Evolutionary conservation across 1,140 invertebrate genomes (phyloP).

Genomic region (Drosophila prosaltans): DNA sequence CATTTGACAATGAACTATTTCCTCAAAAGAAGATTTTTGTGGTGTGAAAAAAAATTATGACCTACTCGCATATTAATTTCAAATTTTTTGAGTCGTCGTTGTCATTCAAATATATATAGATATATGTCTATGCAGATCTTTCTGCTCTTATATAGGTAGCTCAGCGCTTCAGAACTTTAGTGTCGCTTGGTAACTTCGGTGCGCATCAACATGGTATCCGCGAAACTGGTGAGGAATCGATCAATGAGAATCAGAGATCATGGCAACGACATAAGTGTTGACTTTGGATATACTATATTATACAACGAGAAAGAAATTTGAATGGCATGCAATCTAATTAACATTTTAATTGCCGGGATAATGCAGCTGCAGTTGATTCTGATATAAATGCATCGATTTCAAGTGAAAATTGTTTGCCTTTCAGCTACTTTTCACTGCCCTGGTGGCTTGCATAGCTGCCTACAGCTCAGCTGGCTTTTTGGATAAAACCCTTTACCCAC

Average conservation of each 20-base stretch:
- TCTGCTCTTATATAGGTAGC: slow-evolving; percentile 54
- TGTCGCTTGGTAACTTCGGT: slow-evolving; percentile 71
- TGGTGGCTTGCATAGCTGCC: slow-evolving; percentile 62
- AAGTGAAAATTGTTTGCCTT: slow-evolving; percentile 3
- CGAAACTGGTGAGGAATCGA: slow-evolving; percentile 63
- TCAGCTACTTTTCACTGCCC: slow-evolving; percentile 59
- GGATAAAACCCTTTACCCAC: slow-evolving; percentile 54
- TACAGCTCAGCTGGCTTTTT: slow-evolving; percentile 58
- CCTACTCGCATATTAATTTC: slow-evolving; percentile 23
- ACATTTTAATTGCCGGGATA: slow-evolving; percentile 8
- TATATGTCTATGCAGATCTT: slow-evolving; percentile 62
- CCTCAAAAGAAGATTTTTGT: no score
- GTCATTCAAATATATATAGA: slow-evolving; percentile 8
- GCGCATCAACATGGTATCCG: slow-evolving; percentile 73
- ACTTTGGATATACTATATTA: not conserved
- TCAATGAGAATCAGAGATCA: not conserved
- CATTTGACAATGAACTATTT: no score
- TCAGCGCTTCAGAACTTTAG: slow-evolving; percentile 56
- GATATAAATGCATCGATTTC: slow-evolving; percentile 11
- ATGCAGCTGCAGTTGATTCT: slow-evolving; percentile 40
- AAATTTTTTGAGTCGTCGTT: not conserved
- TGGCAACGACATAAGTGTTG: slow-evolving; percentile 15
- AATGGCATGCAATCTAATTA: slow-evolving; percentile 31
- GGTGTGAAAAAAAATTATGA: slow-evolving; percentile 32
- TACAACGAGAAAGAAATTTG: slow-evolving; percentile 33